Conservation (phyloP, 2,113 vertebrate genomes). For the Psittacus erithacus region DNA sequence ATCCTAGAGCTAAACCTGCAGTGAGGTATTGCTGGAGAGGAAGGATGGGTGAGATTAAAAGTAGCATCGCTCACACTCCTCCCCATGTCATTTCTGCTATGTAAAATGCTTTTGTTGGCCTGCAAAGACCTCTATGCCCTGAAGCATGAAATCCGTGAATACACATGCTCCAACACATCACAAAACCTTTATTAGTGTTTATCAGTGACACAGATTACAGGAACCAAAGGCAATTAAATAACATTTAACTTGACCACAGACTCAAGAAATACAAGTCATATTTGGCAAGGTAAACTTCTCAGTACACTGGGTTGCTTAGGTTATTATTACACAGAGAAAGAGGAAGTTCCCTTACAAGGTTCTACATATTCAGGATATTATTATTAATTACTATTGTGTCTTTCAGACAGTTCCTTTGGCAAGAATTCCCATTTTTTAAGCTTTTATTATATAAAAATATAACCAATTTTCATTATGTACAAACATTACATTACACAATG, state of each 20-base stretch:
- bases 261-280: slow-evolving; percentile 80
- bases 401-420: slow-evolving; percentile 82
- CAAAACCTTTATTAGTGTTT: slow-evolving; percentile 84
- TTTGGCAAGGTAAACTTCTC: slow-evolving; percentile 79
- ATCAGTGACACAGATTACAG: slow-evolving; percentile 80
- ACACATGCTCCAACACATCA: slow-evolving; percentile 71
- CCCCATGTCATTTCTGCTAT: neutral
- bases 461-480: slow-evolving; percentile 84
- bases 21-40: neutral
- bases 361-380: slow-evolving; percentile 59
- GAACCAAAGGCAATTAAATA: slow-evolving; percentile 83
- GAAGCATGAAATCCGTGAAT: slow-evolving; percentile 32
- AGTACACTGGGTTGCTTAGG: slow-evolving; percentile 69
- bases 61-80: neutral
- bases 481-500: slow-evolving; percentile 86
- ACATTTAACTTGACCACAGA: slow-evolving; percentile 79
- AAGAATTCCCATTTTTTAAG: slow-evolving; percentile 76
- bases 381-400: slow-evolving; percentile 66
- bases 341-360: slow-evolving; percentile 76
- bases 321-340: slow-evolving; percentile 64
- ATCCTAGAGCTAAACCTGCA: neutral
- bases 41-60: neutral
- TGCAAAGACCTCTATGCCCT: neutral
- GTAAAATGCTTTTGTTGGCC: neutral
- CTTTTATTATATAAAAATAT: slow-evolving; percentile 86